Evolutionary conservation across 1,140 invertebrate species (phyloP), one percentile per base, ranked within the genome.

Genomic region (Neocloeon triangulifer): DNA sequence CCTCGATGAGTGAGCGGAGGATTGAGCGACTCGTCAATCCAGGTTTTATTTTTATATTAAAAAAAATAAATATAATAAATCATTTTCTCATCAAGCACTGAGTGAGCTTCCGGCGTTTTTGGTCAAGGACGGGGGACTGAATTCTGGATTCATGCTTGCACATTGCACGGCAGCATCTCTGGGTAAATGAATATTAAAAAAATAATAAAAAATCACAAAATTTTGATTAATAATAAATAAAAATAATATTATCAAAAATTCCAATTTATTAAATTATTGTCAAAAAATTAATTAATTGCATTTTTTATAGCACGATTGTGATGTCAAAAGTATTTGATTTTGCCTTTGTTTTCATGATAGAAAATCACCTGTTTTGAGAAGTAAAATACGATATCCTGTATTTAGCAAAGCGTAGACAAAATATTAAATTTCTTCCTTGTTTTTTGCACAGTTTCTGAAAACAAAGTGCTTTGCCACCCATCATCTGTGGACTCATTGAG

Each of bases 61-160:
- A n/a, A n/a, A 6, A 9, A 7, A 13, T 9, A 39, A 26, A 27
- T 25, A 37, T 33, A 34, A 15, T 22, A 28, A 32, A 21, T 16
- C 34, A 10, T 22, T 25, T 30, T 13, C 39, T 34, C 43, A 44
- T 26, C 43, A n/a, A 66, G 68, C 65, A 23, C 49, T 67, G 25
- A 70, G 66, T 44, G 68, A 68, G 40, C 43, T 73, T 3, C 74
- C 73, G 4, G 68, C 73, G 0, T 77, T 77, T 47, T 47, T 77
- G 19, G 67, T 69, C 0, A 57, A 62, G 39, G 64, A 75, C 27
- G 73, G 73, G 18, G 73, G 73, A 1, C 53, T 78, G 0, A 77
- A 77, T 47, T 76, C 72, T 8, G 73, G 73, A 3, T 76, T 78
- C 43, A 77, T 77, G 73, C 58, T 76, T 21, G 69, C 73, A 13